Conservation (phyloP, 2,113 vertebrate genomes). For the Candoia aspera region DNA sequence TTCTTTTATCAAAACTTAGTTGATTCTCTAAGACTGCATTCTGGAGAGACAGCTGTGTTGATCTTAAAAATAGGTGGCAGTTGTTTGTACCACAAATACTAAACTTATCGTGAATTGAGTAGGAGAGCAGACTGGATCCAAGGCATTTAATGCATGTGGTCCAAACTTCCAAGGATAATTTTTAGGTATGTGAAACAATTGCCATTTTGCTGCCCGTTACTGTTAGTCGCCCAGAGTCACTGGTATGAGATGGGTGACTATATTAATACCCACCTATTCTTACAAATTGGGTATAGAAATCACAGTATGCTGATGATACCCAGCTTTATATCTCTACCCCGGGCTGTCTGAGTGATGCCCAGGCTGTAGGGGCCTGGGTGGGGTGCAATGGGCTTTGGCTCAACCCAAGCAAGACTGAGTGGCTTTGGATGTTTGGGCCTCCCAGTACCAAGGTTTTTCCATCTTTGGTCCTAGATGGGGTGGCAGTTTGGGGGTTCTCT, state of each 20-base stretch:
- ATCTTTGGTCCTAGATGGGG: too few species aligned
- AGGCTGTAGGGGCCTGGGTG: too few species aligned
- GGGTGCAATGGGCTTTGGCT: too few species aligned
- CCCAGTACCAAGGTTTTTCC: too few species aligned
- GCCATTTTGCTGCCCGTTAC: background rate
- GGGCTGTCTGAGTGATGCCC: too few species aligned
- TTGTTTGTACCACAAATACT: background rate
- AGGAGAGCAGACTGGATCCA: background rate
- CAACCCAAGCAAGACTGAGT: too few species aligned
- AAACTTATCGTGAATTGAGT: background rate
- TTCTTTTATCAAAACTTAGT: constrained; percentile 5
- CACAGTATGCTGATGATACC: background rate
- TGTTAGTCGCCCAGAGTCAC: too few species aligned
- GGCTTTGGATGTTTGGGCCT: too few species aligned
- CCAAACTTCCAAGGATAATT: background rate
- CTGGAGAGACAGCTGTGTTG: background rate
- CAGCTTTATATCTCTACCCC: too few species aligned
- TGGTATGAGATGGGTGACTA: too few species aligned
- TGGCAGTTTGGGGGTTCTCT: too few species aligned
- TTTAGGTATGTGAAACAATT: background rate
- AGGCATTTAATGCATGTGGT: background rate
- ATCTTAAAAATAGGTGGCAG: background rate
- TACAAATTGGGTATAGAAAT: background rate
- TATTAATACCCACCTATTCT: background rate
- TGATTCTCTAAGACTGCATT: background rate